A percentile compares a stretch with the other conserved stretches of the same genome.
phyloP scores from a whole-genome alignment of 2,888 invertebrate species.

The Drosophila subsilvestris region DNA sequence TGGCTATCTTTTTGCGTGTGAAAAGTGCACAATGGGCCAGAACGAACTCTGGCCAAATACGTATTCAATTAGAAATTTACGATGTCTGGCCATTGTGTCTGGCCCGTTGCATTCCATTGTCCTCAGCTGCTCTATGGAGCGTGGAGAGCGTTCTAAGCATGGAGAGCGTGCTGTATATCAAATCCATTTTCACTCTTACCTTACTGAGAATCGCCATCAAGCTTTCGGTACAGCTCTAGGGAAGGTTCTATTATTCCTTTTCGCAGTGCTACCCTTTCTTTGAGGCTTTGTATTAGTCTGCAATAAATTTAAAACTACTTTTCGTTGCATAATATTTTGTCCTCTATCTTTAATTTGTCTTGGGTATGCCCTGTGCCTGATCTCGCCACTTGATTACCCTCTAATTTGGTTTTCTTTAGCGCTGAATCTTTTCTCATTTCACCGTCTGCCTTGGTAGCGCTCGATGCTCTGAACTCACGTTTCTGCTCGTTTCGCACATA shows the following conservation, averaged over 20 bases:
- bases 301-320: no score
- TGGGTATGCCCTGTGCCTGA: no score
- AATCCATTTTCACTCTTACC: constrained; percentile 53
- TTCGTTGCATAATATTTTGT: not conserved
- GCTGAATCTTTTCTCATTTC: not conserved
- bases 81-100: constrained; percentile 52
- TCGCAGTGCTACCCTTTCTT: no score
- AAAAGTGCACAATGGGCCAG: constrained; percentile 37
- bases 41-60: constrained; percentile 48
- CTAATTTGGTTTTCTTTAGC: no score
- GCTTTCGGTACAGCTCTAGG: not conserved
- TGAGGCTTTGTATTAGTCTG: no score
- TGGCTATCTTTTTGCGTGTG: constrained; percentile 17
- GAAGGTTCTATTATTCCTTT: no score
- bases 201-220: constrained; percentile 9
- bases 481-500: constrained; percentile 67
- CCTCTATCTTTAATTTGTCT: not conserved
- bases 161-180: constrained; percentile 55
- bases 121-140: not conserved
- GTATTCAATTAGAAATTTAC: constrained; percentile 76
- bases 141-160: not conserved
- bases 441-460: not conserved
- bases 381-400: no score
- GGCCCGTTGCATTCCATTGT: constrained; percentile 36
- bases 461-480: constrained; percentile 41